A percentile compares a stretch with the other conserved stretches of the same genome.
Conservation (phyloP, 2,797 vertebrate genomes). For the Florisuga fusca region DNA sequence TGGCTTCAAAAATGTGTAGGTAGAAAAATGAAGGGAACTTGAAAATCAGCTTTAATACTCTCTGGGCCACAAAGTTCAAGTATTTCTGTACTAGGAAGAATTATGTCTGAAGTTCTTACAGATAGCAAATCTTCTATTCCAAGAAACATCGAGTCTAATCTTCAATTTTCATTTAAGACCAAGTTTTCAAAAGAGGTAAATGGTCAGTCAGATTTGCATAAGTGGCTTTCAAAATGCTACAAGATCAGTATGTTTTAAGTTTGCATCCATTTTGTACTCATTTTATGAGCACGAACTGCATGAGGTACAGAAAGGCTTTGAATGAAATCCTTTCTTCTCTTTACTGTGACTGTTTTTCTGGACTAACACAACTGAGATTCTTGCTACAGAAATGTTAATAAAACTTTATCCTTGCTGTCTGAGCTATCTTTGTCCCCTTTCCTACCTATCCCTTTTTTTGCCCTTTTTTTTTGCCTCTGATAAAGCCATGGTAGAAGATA, state of each 20-base stretch:
- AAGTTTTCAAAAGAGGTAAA: not conserved
- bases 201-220: not conserved
- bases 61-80: not conserved
- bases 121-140: not conserved
- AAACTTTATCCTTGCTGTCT: not conserved
- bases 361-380: not conserved
- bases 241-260: not conserved
- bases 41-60: not conserved
- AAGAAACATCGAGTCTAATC: not conserved
- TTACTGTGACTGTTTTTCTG: not conserved
- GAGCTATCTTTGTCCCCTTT: not conserved
- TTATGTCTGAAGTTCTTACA: not conserved
- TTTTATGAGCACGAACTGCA: not conserved
- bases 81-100: not conserved
- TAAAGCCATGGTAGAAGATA: not conserved
- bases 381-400: not conserved
- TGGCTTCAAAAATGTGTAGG: not conserved
- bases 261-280: not conserved
- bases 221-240: not conserved
- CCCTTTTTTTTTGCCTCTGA: not conserved
- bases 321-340: not conserved
- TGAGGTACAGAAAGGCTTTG: not conserved
- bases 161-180: not conserved
- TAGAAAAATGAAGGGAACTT: not conserved
- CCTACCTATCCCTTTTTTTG: not conserved